Conservation (phyloP, 2,797 vertebrate species). For the Xenopus petersii region DNA sequence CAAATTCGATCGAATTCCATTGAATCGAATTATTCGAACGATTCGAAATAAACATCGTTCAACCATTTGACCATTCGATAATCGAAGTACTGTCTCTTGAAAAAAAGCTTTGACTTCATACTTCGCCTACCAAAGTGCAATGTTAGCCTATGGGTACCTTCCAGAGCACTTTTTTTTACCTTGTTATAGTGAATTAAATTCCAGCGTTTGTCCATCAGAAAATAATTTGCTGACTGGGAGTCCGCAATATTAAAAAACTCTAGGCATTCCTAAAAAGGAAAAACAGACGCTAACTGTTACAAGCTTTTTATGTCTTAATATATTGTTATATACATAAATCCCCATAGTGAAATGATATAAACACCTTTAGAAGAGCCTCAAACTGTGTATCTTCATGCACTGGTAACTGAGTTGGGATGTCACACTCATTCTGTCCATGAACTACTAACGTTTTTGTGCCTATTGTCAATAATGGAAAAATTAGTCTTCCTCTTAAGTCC, state of each 20-base stretch:
- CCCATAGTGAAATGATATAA: background rate
- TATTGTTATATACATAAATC: too few relatives aligned
- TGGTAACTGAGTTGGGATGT: conserved; percentile 97
- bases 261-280: conserved; percentile 82
- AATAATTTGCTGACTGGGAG: conserved; percentile 91
- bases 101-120: too few relatives aligned
- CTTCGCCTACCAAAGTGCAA: too few relatives aligned
- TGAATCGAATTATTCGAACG: too few relatives aligned
- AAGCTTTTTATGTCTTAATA: too few relatives aligned
- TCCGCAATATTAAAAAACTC: conserved; percentile 99
- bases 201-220: conserved; percentile 98
- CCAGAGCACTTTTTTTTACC: conserved; percentile 60
- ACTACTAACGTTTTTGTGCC: conserved; percentile 97
- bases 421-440: conserved; percentile 97
- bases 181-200: conserved; percentile 98
- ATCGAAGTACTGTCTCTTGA: too few relatives aligned
- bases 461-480: conserved; percentile 48
- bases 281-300: background rate
- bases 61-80: too few relatives aligned
- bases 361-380: conserved; percentile 93
- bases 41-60: too few relatives aligned
- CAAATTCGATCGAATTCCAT: too few relatives aligned
- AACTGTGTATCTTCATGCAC: conserved; percentile 98
- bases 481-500: too few relatives aligned
- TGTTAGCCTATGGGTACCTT: too few relatives aligned